A percentile compares a stretch with the other conserved stretches of the same genome.
phyloP scores from a whole-genome alignment of 2,888 invertebrate species.

The Rhimphoctona megacephalus region DNA sequence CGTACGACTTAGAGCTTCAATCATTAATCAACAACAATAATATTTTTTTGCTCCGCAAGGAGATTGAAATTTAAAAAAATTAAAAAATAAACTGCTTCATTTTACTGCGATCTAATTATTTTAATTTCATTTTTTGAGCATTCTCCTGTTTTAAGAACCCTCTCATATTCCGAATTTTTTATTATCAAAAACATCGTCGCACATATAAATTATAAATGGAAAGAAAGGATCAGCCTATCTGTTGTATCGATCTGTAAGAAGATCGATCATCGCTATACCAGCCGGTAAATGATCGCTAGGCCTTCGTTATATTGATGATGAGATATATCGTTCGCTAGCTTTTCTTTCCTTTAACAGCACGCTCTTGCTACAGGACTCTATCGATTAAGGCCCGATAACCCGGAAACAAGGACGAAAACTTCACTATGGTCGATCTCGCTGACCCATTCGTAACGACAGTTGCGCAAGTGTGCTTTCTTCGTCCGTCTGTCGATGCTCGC shows the following conservation, averaged over 20 bases:
- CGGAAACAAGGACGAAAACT: slow-evolving; percentile 57
- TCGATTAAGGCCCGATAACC: slow-evolving; percentile 63
- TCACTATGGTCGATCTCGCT: slow-evolving; percentile 30
- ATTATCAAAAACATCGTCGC: not conserved
- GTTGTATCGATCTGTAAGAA: slow-evolving; percentile 34
- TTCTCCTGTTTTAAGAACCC: not conserved
- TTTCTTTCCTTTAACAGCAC: slow-evolving; percentile 39
- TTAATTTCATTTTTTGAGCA: not conserved
- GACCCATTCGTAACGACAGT: slow-evolving; percentile 75
- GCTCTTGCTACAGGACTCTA: slow-evolving; percentile 37
- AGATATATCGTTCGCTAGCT: slow-evolving; percentile 39
- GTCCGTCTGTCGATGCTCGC: slow-evolving; percentile 76
- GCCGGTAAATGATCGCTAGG: slow-evolving; percentile 54
- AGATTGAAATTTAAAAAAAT: not conserved
- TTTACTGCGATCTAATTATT: not conserved
- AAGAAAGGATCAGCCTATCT: slow-evolving; percentile 22
- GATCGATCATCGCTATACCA: slow-evolving; percentile 53
- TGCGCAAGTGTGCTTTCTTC: slow-evolving; percentile 78
- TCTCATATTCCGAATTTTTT: not conserved
- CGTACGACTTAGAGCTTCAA: not conserved
- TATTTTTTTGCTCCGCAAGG: not conserved
- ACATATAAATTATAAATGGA: not conserved
- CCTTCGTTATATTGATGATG: slow-evolving; percentile 46
- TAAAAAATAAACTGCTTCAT: not conserved
- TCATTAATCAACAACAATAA: not conserved